Conservation (phyloP, 35 echinoderm and acorn worm species). For the Chiridota heheva region DNA sequence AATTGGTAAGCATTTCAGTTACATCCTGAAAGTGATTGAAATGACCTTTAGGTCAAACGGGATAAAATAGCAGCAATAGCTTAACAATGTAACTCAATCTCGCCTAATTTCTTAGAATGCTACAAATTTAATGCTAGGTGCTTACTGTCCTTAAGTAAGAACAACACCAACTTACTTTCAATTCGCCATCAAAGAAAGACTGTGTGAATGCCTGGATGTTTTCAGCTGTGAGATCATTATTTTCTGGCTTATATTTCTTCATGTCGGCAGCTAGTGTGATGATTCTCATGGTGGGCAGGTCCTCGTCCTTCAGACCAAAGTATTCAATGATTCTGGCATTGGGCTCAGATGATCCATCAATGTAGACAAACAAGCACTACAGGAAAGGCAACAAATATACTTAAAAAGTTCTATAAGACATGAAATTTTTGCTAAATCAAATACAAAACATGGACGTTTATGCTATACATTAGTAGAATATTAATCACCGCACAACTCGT, state of each 20-base stretch:
- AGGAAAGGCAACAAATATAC: background rate
- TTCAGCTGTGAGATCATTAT: slow-evolving; percentile 57
- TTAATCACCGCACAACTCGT: background rate
- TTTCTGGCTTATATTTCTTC: slow-evolving; percentile 92
- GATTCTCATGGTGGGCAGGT: slow-evolving; percentile 78
- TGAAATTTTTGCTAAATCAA: background rate
- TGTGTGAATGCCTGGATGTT: slow-evolving; percentile 57
- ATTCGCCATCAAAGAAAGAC: slow-evolving; percentile 65
- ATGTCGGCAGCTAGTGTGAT: slow-evolving; percentile 93
- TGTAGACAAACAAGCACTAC: slow-evolving; percentile 91
- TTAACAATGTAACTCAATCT: too few species aligned
- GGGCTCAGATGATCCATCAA: slow-evolving; percentile 66
- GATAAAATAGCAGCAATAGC: too few species aligned
- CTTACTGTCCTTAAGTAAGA: too few species aligned
- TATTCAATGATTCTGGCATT: slow-evolving; percentile 89
- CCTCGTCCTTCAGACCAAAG: slow-evolving; percentile 77
- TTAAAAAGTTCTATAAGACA: background rate
- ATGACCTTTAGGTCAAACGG: too few species aligned
- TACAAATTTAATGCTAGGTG: too few species aligned
- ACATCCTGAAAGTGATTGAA: too few species aligned
- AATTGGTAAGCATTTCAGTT: too few species aligned
- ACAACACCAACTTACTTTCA: slow-evolving; percentile 88
- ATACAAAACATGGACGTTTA: background rate
- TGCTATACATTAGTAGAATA: background rate
- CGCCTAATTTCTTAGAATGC: too few species aligned